Conservation (phyloP, 1,140 invertebrate genomes). For the Euwallacea similis region DNA sequence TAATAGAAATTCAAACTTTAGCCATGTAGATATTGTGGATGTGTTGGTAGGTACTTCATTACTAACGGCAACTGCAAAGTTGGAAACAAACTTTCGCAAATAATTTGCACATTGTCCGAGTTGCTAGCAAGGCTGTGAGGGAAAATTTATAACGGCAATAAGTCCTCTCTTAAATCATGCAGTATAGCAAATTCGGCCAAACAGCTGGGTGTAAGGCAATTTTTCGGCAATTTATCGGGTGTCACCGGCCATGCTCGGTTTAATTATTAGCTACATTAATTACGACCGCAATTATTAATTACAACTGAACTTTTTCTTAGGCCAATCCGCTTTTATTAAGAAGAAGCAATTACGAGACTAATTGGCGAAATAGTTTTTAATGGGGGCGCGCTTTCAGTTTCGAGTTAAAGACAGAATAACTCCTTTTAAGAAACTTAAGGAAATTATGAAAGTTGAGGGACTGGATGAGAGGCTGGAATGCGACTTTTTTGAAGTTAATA, state of each 20-base stretch:
- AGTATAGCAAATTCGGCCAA: slow-evolving; percentile 34
- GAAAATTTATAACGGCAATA: slow-evolving; percentile 32
- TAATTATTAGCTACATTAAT: slow-evolving; percentile 37
- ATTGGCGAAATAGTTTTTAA: slow-evolving; percentile 10
- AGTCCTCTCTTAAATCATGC: slow-evolving; percentile 33
- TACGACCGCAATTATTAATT: slow-evolving; percentile 31
- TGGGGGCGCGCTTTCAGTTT: not conserved
- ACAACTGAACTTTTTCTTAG: slow-evolving; percentile 10
- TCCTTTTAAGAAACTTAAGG: not conserved
- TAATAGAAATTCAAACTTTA: too few relatives aligned
- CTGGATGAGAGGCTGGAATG: too few relatives aligned
- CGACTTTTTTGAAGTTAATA: too few relatives aligned
- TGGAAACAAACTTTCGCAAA: slow-evolving; percentile 14
- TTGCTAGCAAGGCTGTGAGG: slow-evolving; percentile 10
- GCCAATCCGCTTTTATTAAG: slow-evolving; percentile 9
- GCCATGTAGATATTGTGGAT: too few relatives aligned
- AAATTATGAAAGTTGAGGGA: not conserved
- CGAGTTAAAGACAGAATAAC: not conserved
- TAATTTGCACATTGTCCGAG: slow-evolving; percentile 23
- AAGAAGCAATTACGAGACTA: slow-evolving; percentile 6
- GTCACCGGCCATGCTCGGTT: slow-evolving; percentile 33
- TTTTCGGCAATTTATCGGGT: slow-evolving; percentile 37
- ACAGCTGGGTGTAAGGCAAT: slow-evolving; percentile 29
- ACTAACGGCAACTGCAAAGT: slow-evolving; percentile 4
- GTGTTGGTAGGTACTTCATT: slow-evolving; percentile 7